Evolutionary conservation across 2,888 invertebrate genomes (phyloP).

Genomic region (Pseudococcus longispinus): DNA sequence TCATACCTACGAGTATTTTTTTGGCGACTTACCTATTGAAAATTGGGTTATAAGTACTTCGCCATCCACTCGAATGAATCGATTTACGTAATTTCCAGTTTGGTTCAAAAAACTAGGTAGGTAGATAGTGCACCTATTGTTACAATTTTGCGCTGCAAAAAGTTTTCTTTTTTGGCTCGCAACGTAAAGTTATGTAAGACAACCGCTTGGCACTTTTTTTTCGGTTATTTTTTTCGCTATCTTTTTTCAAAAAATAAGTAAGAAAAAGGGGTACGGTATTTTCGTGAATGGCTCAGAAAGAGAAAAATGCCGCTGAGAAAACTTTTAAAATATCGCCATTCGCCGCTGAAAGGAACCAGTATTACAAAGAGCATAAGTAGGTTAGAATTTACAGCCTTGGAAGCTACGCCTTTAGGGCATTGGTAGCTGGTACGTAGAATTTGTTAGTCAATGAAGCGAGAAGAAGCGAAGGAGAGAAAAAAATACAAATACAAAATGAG

Average conservation of each 20-base stretch:
- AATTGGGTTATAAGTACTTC: no score
- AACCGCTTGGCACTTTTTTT: slow-evolving; percentile 13
- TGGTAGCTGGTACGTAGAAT: not conserved
- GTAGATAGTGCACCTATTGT: not conserved
- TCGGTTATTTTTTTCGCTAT: not conserved
- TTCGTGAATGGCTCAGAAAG: slow-evolving; percentile 11
- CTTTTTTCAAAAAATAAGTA: not conserved
- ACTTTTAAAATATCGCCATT: slow-evolving; percentile 8
- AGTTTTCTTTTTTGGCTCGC: slow-evolving; percentile 5
- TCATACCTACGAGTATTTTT: no score
- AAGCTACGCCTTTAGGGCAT: not conserved
- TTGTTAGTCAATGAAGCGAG: slow-evolving; percentile 1
- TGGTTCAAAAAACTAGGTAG: not conserved
- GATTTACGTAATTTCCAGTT: no score
- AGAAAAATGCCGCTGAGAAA: slow-evolving; percentile 28
- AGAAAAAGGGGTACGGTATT: not conserved
- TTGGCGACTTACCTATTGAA: no score
- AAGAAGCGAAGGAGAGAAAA: not conserved
- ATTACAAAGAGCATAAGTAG: slow-evolving; percentile 21
- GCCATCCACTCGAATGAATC: no score
- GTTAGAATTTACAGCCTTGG: not conserved
- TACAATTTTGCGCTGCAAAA: not conserved
- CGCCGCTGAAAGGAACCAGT: slow-evolving; percentile 9
- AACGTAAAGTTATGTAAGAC: not conserved
- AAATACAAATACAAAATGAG: slow-evolving; percentile 1